These are phyloP conservation scores for Timandra comae DNA, from an alignment of 2,888 invertebrate genomes.

Conservation along the genomic window DNA sequence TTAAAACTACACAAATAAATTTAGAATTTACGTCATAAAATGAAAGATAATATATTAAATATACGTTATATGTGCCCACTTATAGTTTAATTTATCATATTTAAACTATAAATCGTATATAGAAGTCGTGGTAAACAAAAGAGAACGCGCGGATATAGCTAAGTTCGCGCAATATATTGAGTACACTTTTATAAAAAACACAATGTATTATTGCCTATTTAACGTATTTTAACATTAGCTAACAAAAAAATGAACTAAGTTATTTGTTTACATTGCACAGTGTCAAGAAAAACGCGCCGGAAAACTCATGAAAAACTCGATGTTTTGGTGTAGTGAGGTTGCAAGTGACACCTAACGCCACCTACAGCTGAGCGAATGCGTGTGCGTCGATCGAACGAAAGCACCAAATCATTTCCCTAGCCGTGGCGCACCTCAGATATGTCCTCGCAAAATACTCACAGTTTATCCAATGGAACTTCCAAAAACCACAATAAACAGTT, in stretches of 20 bases:
- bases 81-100: conserved; percentile 29
- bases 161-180: conserved; percentile 60
- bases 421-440: conserved; percentile 76
- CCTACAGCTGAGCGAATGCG: conserved; percentile 76
- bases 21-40: conserved; percentile 17
- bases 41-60: conserved; percentile 18
- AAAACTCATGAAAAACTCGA: conserved; percentile 73
- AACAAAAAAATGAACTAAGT: conserved; percentile 28
- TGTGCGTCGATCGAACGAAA: conserved; percentile 74
- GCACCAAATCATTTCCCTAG: conserved; percentile 78
- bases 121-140: conserved; percentile 60
- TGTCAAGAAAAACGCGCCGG: conserved; percentile 65
- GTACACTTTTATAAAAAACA: conserved; percentile 30
- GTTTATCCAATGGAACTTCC: conserved; percentile 65
- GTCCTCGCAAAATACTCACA: conserved; percentile 75
- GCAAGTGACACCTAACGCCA: conserved; percentile 70
- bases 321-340: conserved; percentile 64
- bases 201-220: conserved; percentile 22
- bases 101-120: conserved; percentile 43
- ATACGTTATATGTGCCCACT: conserved; percentile 21
- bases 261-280: conserved; percentile 43
- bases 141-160: conserved; percentile 42
- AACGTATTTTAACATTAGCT: conserved; percentile 22
- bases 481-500: conserved; percentile 73
- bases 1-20: conserved; percentile 16